Base-by-base conservation (phyloP, 1,140 invertebrate species). In the Drosophila persimilis region DNA sequence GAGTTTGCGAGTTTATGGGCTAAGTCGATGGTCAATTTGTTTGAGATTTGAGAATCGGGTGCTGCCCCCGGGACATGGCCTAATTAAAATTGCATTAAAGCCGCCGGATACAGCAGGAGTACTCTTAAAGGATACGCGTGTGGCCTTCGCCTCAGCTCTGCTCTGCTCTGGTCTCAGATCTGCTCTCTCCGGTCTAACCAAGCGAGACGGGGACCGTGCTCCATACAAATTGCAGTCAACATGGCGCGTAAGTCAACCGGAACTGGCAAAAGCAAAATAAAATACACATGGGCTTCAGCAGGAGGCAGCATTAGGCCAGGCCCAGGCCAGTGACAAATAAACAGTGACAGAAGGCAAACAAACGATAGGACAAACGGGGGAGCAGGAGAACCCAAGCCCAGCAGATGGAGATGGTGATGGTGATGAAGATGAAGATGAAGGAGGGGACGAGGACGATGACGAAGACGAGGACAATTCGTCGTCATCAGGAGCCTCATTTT, bases 1-100 rank as follows among this genome's bases (percentile, higher is more conserved):
- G 43, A 80, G 61, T 80, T 73, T 55, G 17, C 2, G 31, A 77
- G 55, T 73, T 79, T 75, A 55, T 67, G 65, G 61, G 43, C 53
- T 67, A 72, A 88, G 83, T 83, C 83, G 88, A 73, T 63, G 83
- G 84, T 88, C 83, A 88, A 88, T 88, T 88, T 88, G 83, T 64
- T 88, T 63, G 83, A 83, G 79, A 88, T 88, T 88, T 88, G 67
- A 75, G 70, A 72, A 78, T 81, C 72, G 69, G 31, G 57, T 81
- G 63, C 54, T 43, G 53, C 62, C 57, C 43, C n/a, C 53, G 74
- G 35, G 69, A 64, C 59, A 78, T 70, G 55, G 74, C 71, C 83
- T 88, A 88, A 88, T 88, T 88, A 88, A 88, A 88, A 88, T 83
- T 70, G 73, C 75, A 88, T 88, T 88, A 88, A 88, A 88, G 84